Base-by-base conservation (phyloP, 2,888 invertebrate genomes). In the Stenichneumon culpator region DNA sequence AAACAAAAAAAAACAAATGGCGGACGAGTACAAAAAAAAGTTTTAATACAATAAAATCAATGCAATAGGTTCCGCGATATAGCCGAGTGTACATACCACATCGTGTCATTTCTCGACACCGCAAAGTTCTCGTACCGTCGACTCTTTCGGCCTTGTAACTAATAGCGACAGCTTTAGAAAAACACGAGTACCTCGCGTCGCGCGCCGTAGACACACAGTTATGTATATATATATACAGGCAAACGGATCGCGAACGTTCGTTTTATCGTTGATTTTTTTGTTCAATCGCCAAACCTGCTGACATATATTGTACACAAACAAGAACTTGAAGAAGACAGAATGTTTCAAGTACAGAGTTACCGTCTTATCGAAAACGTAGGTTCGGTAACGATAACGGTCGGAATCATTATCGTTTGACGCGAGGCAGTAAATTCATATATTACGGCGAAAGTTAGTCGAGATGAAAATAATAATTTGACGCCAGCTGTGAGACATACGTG, bases 81-180 rank as follows among this genome's bases (percentile, higher is more conserved):
- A 16, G 25, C 39, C 36, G 25, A 54, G 72, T 72, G 57, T 50
- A 44, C 50, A 50, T 50, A 19, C 25, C 39, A 50, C 57, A 22
- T 57, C 25, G 22, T 36, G 72, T 25, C 14, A 60, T 19, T 14
- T 44, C n/a, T 60, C 73, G 73, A 63, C 47, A 63, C 57, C 28
- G 47, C 47, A 60, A 32, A 19, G 54, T 54, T 65, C 28, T 11
- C 57, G 22, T 77, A 68, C 67, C 16, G 57, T 22, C 57, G 32
- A 32, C 25, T 28, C 60, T 68, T 69, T 44, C 25, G 54, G 36
- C 78, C 78, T 78, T 75, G 75, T 75, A 70, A 82, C 70, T 47
- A 44, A 72, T 47, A 65, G 54, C 82, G n/a, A 57, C 32, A 25
- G 32, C 44, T 72, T 82, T 47, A 39, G 47, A 82, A 78, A 78